Conservation (phyloP, 1,140 invertebrate species). For the Drosophila kikkawai region DNA sequence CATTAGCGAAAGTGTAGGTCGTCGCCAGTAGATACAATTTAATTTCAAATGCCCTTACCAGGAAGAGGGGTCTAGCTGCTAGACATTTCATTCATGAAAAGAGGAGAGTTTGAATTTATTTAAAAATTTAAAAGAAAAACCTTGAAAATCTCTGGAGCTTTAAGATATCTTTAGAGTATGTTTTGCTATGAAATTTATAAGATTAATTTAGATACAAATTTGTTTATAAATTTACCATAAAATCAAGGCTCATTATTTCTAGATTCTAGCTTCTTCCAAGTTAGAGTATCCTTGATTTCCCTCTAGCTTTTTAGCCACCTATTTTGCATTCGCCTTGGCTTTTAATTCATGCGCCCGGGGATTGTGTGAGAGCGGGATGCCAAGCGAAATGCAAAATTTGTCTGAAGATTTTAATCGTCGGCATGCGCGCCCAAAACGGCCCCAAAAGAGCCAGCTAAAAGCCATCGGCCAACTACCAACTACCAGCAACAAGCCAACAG, state of each 20-base stretch:
- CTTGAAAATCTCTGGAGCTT: background rate
- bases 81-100: background rate
- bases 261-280: background rate
- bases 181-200: background rate
- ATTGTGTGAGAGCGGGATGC: constrained; percentile 68
- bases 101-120: background rate
- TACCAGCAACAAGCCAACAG: constrained; percentile 16
- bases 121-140: background rate
- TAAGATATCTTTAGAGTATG: background rate
- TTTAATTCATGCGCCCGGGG: constrained; percentile 75
- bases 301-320: background rate
- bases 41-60: constrained; percentile 63
- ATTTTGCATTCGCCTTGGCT: constrained; percentile 22
- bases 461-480: constrained; percentile 9
- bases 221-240: background rate
- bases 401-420: constrained; percentile 82
- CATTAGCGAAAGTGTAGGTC: constrained; percentile 81
- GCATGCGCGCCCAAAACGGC: constrained; percentile 79
- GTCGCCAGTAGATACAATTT: constrained; percentile 74
- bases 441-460: constrained; percentile 48
- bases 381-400: constrained; percentile 82
- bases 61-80: background rate
- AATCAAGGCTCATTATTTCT: background rate
- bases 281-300: constrained; percentile 19
- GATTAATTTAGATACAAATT: background rate